These are phyloP conservation scores for Eumerus sabulonum DNA, from an alignment of 2,888 invertebrate species.

Conservation along the genomic window DNA sequence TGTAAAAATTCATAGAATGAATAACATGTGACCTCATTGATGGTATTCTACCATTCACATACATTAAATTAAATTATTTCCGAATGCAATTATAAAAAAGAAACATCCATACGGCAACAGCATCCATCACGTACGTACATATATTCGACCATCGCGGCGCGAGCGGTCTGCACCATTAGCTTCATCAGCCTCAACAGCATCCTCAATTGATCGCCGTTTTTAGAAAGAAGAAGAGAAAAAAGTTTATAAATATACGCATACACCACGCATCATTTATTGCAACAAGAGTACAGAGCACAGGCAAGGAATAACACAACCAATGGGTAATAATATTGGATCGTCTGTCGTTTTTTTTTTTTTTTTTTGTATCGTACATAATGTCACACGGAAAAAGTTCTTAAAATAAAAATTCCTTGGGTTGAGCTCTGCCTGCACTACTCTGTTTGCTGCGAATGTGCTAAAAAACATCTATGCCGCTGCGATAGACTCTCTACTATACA, in stretches of 20 bases:
- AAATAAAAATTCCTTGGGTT: constrained; percentile 47
- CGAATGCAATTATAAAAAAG: constrained; percentile 36
- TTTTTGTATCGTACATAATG: constrained; percentile 18
- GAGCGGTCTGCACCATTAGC: constrained; percentile 20
- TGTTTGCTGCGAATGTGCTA: constrained; percentile 38
- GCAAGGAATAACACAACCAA: constrained; percentile 26
- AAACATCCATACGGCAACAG: background rate
- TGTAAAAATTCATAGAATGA: constrained; percentile 41
- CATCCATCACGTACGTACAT: too few species aligned
- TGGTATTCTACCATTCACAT: constrained; percentile 28
- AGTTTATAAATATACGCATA: constrained; percentile 39
- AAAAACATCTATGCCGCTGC: constrained; percentile 27
- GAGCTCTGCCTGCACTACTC: constrained; percentile 35
- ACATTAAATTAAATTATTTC: constrained; percentile 34
- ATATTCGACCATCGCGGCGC: too few species aligned
- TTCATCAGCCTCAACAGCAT: background rate
- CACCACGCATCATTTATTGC: constrained; percentile 45
- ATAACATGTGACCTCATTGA: constrained; percentile 63
- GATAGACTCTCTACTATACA: constrained; percentile 7
- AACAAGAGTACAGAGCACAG: constrained; percentile 26
- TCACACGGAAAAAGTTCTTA: constrained; percentile 42
- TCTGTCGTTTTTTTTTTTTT: constrained; percentile 10
- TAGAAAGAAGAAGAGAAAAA: constrained; percentile 10
- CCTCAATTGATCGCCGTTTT: constrained; percentile 27
- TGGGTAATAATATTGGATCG: constrained; percentile 16